Evolutionary conservation across 2,797 vertebrate species (phyloP), one percentile per base, ranked within the genome.

Genomic region (Hafferia zeledoni): DNA sequence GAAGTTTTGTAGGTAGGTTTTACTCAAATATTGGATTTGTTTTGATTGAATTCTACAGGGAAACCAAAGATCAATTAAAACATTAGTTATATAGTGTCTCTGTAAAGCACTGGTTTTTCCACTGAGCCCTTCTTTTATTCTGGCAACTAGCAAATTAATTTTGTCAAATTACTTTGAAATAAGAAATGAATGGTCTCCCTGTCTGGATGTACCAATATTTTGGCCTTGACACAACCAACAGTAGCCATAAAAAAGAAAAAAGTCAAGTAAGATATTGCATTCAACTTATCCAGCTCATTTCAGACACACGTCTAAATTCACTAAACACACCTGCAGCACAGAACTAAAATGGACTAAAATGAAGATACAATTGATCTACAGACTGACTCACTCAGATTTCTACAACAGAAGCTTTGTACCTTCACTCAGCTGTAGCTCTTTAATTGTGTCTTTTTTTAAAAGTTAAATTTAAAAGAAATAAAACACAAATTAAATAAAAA

Each of bases 401-500:
- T 91, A 49, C 63, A 93, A 83, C 61, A 86, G 82, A 87, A 94
- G 77, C 47, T 74, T 92, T 95, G 78, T 95, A 89, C 39, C 65
- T 94, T 83, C 17, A 1, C 27, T 94, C 68, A 93, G 61, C 79
- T 94, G 65, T 50, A 71, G 61, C 59, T 83, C 70, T 96, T 96
- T 83, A 93, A 72, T 89, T 55, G 31, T 41, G 50, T 49, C 46
- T 13, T 83, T 92, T 70, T 92, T 91, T 71, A 10, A 80, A 97
- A 94, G 79, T 83, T 92, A 94, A 94, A 97, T 92, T 92, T 82
- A 94, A 96, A 85, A 89, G 87, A 68, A 97, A 96, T 96, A 96
- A 95, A 97, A 92, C 60, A 79, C 78, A 97, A 97, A 96, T 96
- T 94, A 97, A 97, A 96, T 93, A 92, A 94, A 95, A 91, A 52